Evolutionary conservation across 35 echinoderm and acorn worm species (phyloP), one percentile per base, ranked within the genome.

Genomic region (Apostichopus japonicus): DNA sequence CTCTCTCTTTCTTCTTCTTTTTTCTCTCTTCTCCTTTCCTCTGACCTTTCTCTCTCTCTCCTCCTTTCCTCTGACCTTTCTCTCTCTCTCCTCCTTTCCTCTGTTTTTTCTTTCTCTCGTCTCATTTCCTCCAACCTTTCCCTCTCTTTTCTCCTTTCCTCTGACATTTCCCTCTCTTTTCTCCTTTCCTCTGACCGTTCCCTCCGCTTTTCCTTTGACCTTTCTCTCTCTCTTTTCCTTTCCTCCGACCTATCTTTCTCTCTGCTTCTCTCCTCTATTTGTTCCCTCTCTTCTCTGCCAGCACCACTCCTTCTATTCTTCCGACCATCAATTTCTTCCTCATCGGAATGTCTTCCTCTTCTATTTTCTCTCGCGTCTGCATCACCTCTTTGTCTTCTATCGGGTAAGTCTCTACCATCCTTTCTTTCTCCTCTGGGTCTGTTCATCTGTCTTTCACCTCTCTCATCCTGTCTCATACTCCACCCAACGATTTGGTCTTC

Each of bases 401-500:
- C 13, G 11, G 7, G 57, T 13, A 10, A 11, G 57, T 94, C 72
- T 55, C 24, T 86, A 14, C 55, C 24, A 80, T 54, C 54, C 2
- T 75, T 65, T 56, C 44, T 94, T 79, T 80, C 55, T 22, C 72
- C 86, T 79, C 62, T 44, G 27, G 75, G 86, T 90, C 78, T 73
- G 23, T 59, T 77, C 9, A 16, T 55, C 71, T 24, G 19, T 27
- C 61, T 79, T 81, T 23, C 10, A 78, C n/a, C 70, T 83, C 23
- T 57, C 4, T 87, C 73, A 0, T 53, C 84, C 54, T 58, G 23
- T 79, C 21, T 93, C 54, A 24, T 51, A 56, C 44, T 63, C 52
- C 21, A 77, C 9, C 15, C 59, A 13, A 23, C 73, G 15, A 14
- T 24, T 53, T 63, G 25, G 55, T 8, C 24, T 11, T 10, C 17